Evolutionary conservation across 2,888 invertebrate genomes (phyloP), one percentile per base, ranked within the genome.

Genomic region (Watsonalla cultraria): DNA sequence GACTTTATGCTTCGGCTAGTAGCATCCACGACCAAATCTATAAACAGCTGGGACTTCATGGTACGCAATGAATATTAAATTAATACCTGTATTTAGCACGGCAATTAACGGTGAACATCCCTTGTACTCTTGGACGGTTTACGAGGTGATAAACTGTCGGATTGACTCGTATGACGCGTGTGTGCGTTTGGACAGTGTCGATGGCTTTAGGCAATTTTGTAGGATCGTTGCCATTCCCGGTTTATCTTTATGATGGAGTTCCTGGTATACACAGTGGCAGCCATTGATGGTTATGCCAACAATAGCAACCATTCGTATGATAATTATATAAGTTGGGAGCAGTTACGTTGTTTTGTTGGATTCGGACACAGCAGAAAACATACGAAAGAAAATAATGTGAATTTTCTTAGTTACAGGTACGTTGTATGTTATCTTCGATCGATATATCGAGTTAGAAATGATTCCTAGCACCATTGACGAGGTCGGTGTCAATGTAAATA

Each of bases 21-120:
- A 64, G 65, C 64, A 66, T 64, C 64, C 66, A 64, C 62, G 59
- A 56, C 64, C 64, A 59, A 55, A 67, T 66, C 62, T 69, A 70
- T 72, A 63, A 65, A 71, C 64, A 62, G 65, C 61, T 63, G 67
- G 64, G 69, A 74, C 72, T 76, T 77, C 78, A 74, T 69, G 68
- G 68, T 61, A 70, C 62, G 65, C 69, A 71, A 81, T 81, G 76
- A 80, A 83, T 80, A 80, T 78, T 75, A 74, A 78, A 80, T 84
- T 78, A 82, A 82, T 80, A 77, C 67, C 67, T 64, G 68, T 72
- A 77, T 81, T 81, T 77, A 75, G 71, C 71, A 61, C 74, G 72
- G 70, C 75, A 80, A 82, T 83, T 82, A 80, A 78, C 77, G 68
- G 67, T 62, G 67, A 74, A 74, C 69, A 73, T 74, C 68, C 66